Evolutionary conservation across 2,888 invertebrate species (phyloP).

Genomic region (Aspidiotus rigidus): DNA sequence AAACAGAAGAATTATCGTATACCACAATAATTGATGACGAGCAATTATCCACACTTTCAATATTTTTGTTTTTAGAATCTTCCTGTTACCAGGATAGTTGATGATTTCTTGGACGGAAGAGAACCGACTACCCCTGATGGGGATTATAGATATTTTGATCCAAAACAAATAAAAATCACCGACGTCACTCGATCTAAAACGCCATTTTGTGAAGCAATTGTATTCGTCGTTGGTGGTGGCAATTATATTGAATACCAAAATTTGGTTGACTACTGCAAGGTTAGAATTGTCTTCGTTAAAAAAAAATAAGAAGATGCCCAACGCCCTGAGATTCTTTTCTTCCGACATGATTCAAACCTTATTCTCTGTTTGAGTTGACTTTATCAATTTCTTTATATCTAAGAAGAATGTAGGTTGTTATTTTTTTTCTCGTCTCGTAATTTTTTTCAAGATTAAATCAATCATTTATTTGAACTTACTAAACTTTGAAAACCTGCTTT

Average conservation of each 20-base stretch:
- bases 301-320: no score
- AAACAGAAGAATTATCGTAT: no score
- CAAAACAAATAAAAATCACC: slow-evolving; percentile 69
- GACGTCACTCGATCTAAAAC: slow-evolving; percentile 53
- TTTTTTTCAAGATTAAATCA: not conserved
- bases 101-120: slow-evolving; percentile 72
- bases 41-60: slow-evolving; percentile 5
- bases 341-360: no score
- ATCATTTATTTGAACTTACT: slow-evolving; percentile 22
- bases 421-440: not conserved
- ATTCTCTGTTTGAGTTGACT: no score
- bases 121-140: slow-evolving; percentile 59
- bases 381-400: no score
- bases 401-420: not conserved
- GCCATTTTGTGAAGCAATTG: slow-evolving; percentile 78
- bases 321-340: no score
- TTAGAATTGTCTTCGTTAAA: slow-evolving; percentile 40
- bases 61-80: slow-evolving; percentile 57
- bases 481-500: no score
- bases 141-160: slow-evolving; percentile 89
- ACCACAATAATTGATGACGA: not conserved
- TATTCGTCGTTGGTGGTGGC: slow-evolving; percentile 85
- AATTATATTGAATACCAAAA: slow-evolving; percentile 99
- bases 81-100: slow-evolving; percentile 87
- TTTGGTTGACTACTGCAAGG: slow-evolving; percentile 86